Percentiles rank a stretch among this genome's conserved stretches.
phyloP scores from a whole-genome alignment of 2,797 vertebrate genomes.

The Manis crassicaudata region DNA sequence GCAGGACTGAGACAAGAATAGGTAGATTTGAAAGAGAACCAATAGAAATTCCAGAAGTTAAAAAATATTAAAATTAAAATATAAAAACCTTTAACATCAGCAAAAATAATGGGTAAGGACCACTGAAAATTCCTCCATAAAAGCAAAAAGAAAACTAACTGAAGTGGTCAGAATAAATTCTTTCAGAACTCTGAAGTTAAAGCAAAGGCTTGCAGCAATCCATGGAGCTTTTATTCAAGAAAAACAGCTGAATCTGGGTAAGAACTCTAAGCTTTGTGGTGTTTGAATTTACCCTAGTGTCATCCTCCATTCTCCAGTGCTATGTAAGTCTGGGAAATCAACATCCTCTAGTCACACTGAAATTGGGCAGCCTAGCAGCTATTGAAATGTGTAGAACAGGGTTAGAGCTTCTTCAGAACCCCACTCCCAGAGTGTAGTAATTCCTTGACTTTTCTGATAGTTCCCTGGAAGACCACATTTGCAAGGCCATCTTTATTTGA shows the following conservation, averaged over 20 bases:
- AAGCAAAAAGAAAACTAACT: background rate
- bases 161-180: background rate
- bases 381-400: background rate
- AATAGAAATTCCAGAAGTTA: background rate
- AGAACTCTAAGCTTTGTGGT: background rate
- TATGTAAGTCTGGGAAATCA: conserved; percentile 7
- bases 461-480: background rate
- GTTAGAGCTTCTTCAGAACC: background rate
- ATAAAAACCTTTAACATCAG: background rate
- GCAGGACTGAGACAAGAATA: background rate
- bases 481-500: background rate
- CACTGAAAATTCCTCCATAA: background rate
- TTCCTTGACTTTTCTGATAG: background rate
- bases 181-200: background rate
- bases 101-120: background rate
- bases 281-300: background rate
- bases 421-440: background rate
- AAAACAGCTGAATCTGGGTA: background rate
- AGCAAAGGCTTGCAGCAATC: background rate
- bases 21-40: conserved; percentile 2
- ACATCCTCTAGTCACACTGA: background rate
- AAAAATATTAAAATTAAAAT: background rate
- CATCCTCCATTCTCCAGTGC: background rate
- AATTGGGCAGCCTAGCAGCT: background rate
- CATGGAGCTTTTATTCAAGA: background rate